Base-by-base conservation (phyloP, 2,888 invertebrate species). In the Cenopis cana region DNA sequence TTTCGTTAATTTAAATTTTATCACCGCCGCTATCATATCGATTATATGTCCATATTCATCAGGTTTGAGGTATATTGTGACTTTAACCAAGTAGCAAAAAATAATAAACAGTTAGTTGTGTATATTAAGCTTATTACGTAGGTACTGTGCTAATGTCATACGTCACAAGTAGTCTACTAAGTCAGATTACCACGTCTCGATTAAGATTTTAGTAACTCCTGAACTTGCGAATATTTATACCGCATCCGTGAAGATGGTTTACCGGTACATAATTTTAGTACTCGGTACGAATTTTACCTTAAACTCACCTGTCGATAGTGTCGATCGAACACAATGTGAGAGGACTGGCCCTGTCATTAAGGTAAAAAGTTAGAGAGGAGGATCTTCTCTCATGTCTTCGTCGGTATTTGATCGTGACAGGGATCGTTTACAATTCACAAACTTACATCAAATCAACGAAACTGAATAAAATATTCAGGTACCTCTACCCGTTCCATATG, bases 1-100 rank as follows among this genome's bases (percentile, higher is more conserved):
- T 50, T 52, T 17, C 54, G 52, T 62, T 60, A 36, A 54, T 65
- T 65, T 36, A 54, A 68, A 65, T 36, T 46, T 57, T 29, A 65
- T 52, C 17, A 64, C 24, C 1, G n/a, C n/a, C n/a, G n/a, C 18
- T 17, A 18, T 52, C 50, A 33, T 65, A 65, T 65, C 46, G 65
- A 64, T 36, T 57, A 14, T 62, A 14, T n/a, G n/a, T n/a, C n/a
- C n/a, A n/a, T n/a, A n/a, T n/a, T n/a, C n/a, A n/a, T n/a, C n/a
- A n/a, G n/a, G n/a, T n/a, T n/a, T n/a, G n/a, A n/a, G n/a, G n/a
- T n/a, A n/a, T n/a, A n/a, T n/a, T n/a, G n/a, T n/a, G n/a, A n/a
- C n/a, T n/a, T n/a, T n/a, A n/a, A n/a, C n/a, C n/a, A n/a, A n/a
- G n/a, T n/a, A n/a, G n/a, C n/a, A n/a, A n/a, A n/a, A n/a, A n/a